Conservation (phyloP, 2,113 vertebrate species). For the Clarias batrachus region DNA sequence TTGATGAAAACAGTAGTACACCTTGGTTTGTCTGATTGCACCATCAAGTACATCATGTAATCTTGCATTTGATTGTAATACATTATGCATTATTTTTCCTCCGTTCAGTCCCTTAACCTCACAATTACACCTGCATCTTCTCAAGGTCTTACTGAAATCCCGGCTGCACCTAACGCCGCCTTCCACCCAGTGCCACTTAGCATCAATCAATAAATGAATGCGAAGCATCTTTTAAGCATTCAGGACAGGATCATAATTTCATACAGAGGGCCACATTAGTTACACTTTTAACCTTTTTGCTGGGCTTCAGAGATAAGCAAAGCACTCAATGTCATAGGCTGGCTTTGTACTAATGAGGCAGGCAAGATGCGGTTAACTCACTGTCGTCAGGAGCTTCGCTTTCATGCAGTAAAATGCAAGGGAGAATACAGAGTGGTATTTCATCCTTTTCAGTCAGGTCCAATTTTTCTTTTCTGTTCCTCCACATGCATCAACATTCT, state of each 20-base stretch:
- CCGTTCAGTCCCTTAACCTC: constrained; percentile 1
- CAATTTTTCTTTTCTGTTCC: neutral
- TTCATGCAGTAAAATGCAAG: neutral
- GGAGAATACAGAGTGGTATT: neutral
- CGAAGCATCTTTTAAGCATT: constrained; percentile 27
- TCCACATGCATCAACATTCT: neutral
- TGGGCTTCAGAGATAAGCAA: constrained; percentile 39
- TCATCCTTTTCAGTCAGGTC: neutral
- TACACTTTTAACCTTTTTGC: constrained; percentile 44
- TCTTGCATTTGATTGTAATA: constrained; percentile 12
- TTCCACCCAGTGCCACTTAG: constrained; percentile 10
- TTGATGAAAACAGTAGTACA: constrained; percentile 10
- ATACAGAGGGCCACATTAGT: constrained; percentile 28
- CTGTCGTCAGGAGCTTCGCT: neutral
- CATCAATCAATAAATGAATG: constrained; percentile 28
- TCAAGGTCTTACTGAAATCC: neutral
- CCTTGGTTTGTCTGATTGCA: constrained; percentile 7
- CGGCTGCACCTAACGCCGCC: neutral
- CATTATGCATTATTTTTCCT: neutral
- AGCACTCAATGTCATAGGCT: constrained; percentile 29
- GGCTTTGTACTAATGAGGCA: constrained; percentile 40
- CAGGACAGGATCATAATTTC: constrained; percentile 24
- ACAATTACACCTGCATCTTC: constrained; percentile 21
- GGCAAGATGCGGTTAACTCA: neutral
- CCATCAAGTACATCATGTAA: neutral